Conservation (phyloP, 2,113 vertebrate genomes). For the Petaurus breviceps region DNA sequence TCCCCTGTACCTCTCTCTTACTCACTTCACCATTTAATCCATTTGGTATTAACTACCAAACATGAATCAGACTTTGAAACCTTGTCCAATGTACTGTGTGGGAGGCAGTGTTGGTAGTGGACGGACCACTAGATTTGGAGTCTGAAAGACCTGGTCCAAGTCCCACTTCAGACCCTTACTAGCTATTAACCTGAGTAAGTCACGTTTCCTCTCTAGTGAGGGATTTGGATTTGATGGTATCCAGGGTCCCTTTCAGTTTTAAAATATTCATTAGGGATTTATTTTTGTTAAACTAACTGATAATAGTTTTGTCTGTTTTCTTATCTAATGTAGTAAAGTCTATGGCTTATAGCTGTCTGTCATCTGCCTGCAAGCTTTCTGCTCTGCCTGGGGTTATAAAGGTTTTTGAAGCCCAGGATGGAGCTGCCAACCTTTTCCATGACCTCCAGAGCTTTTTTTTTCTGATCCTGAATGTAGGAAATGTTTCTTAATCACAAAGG, state of each 20-base stretch:
- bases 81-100: not conserved
- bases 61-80: not conserved
- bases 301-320: not conserved
- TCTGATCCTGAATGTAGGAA: slow-evolving; percentile 7
- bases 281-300: not conserved
- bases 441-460: slow-evolving; percentile 1
- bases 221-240: not conserved
- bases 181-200: not conserved
- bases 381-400: not conserved
- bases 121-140: not conserved
- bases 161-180: not conserved
- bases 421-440: not conserved
- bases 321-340: not conserved
- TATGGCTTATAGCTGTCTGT: slow-evolving; percentile 11
- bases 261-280: not conserved
- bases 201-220: not conserved
- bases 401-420: not conserved
- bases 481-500: slow-evolving; percentile 7
- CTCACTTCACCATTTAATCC: not conserved
- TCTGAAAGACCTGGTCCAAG: not conserved
- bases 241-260: not conserved
- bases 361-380: not conserved
- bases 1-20: not conserved
- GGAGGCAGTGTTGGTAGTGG: not conserved
- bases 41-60: not conserved